phyloP scores from a whole-genome alignment of 2,113 vertebrate genomes.

The Triplophysa dalaica region DNA sequence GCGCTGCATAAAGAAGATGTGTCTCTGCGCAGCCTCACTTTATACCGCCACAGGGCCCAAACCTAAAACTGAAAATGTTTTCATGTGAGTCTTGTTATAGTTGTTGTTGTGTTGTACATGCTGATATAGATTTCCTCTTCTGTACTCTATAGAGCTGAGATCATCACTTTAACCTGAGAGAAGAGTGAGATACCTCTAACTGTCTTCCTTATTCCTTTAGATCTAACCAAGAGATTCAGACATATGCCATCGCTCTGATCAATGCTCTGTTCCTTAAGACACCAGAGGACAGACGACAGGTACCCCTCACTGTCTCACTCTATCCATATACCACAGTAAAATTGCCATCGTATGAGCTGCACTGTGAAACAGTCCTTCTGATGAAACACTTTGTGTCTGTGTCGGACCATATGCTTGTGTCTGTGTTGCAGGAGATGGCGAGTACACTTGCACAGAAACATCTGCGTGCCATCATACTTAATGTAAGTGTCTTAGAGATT shows the following conservation, averaged over 20 bases:
- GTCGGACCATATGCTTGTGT: conserved; percentile 13
- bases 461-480: conserved; percentile 94
- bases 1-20: too few relatives aligned
- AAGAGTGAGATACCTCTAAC: conserved; percentile 74
- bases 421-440: conserved; percentile 87
- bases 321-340: too few relatives aligned
- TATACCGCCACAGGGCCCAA: too few relatives aligned
- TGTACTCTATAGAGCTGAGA: background rate
- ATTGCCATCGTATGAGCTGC: too few relatives aligned
- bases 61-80: too few relatives aligned
- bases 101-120: too few relatives aligned
- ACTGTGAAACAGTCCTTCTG: background rate
- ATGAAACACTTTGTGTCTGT: background rate
- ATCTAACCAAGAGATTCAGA: conserved; percentile 99
- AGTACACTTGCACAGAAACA: conserved; percentile 96
- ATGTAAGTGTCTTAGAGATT: conserved; percentile 80
- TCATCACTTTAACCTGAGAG: background rate
- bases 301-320: conserved; percentile 63
- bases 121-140: background rate
- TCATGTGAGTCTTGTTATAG: too few relatives aligned
- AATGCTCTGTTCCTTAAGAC: conserved; percentile 98
- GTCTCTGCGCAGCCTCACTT: too few relatives aligned
- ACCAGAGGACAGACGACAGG: conserved; percentile 96
- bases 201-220: conserved; percentile 73
- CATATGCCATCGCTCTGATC: conserved; percentile 96